phyloP scores from a whole-genome alignment of 92 coral and sea anemone genomes.

The Umimayanthus kanabou region DNA sequence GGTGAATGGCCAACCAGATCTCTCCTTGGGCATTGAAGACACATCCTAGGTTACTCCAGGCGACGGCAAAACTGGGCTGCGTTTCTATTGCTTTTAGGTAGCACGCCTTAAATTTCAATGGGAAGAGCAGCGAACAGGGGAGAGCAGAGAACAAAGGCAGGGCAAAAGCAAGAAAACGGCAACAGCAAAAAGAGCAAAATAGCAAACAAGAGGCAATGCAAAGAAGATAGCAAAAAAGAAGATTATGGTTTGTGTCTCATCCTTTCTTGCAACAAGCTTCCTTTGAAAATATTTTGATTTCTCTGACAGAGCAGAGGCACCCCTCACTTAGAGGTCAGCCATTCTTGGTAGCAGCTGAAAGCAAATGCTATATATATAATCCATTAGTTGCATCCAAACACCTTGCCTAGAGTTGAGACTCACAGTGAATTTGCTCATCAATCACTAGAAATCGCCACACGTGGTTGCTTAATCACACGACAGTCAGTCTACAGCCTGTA shows the following conservation, averaged over 20 bases:
- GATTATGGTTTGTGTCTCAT: conserved; percentile 99
- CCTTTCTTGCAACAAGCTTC: conserved; percentile 80
- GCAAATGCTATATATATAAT: conserved; percentile 59
- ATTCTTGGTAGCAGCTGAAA: conserved; percentile 65
- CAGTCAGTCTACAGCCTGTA: conserved; percentile 18
- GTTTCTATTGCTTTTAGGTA: conserved; percentile 99
- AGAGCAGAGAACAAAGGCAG: conserved; percentile 75
- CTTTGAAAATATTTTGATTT: conserved; percentile 60
- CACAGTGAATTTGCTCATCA: neutral
- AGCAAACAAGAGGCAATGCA: conserved; percentile 62
- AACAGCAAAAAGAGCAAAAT: conserved; percentile 82
- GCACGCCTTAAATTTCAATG: conserved; percentile 92
- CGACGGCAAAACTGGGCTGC: conserved; percentile 99
- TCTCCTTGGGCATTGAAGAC: conserved; percentile 99
- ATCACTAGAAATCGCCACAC: conserved; percentile 23
- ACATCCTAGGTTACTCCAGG: conserved; percentile 99
- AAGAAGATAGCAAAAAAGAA: conserved; percentile 69
- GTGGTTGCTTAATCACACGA: neutral
- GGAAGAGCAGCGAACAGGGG: conserved; percentile 88
- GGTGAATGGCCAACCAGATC: conserved; percentile 99
- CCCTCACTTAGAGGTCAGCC: conserved; percentile 36
- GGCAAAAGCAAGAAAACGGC: conserved; percentile 61
- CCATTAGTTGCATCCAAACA: conserved; percentile 65
- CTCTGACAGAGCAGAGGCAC: conserved; percentile 37
- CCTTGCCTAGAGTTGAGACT: conserved; percentile 57